Evolutionary conservation across 53 echinoderm and acorn worm genomes (phyloP).

Genomic region (Antedon mediterranea): DNA sequence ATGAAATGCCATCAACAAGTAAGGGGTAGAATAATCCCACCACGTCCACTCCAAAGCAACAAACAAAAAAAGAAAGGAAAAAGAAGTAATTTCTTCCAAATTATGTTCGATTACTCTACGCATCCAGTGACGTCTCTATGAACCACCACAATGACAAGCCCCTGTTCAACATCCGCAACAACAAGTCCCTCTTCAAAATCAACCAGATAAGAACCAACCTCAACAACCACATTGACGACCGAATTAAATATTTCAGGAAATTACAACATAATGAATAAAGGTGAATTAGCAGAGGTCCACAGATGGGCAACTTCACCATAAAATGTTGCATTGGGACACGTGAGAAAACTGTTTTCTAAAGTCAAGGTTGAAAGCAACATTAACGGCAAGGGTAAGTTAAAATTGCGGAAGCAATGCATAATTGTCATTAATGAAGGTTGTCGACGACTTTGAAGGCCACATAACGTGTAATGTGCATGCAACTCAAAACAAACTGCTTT

Average conservation of each 20-base stretch:
- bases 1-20: no score
- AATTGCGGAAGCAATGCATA: not conserved
- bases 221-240: not conserved
- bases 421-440: not conserved
- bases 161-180: not conserved
- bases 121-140: no score
- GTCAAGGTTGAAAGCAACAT: not conserved
- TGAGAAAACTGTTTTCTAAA: not conserved
- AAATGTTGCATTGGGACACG: not conserved
- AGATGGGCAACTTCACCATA: not conserved
- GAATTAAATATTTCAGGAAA: not conserved
- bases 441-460: not conserved
- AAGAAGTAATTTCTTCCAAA: no score
- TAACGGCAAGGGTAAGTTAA: not conserved
- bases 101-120: no score
- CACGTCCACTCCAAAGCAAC: no score
- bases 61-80: no score
- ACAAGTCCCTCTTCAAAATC: not conserved
- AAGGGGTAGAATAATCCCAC: no score
- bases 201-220: not conserved
- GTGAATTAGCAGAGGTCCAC: not conserved
- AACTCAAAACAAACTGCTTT: no score
- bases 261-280: not conserved
- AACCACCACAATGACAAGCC: no score
- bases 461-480: no score